phyloP scores from a whole-genome alignment of 2,888 invertebrate species.

The Rotaria magnacalcarata region DNA sequence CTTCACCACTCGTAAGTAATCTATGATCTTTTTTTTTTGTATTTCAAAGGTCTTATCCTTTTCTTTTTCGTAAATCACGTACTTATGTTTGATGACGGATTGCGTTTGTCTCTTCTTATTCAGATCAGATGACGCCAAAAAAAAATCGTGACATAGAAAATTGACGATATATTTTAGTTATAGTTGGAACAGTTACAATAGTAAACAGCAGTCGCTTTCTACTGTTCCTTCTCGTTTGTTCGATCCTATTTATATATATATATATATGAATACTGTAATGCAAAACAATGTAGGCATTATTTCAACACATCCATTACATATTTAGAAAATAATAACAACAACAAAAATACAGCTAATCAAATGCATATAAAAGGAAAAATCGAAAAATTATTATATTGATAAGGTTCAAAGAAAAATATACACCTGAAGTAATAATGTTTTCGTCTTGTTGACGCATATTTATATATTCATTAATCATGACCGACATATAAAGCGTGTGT shows the following conservation, averaged over 20 bases:
- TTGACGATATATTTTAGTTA: too few relatives aligned
- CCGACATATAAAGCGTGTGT: neutral
- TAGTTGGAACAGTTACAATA: neutral
- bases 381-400: neutral
- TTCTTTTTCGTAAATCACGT: neutral
- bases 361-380: neutral
- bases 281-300: neutral
- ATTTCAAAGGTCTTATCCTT: neutral
- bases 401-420: neutral
- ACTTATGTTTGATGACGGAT: neutral
- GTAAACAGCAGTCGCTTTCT: neutral
- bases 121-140: neutral
- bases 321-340: neutral
- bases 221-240: neutral
- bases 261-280: neutral
- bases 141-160: neutral
- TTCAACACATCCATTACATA: neutral
- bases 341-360: neutral
- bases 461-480: neutral
- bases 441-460: neutral
- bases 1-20: constrained; percentile 5
- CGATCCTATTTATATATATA: neutral
- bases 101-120: neutral
- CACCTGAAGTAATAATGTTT: neutral
- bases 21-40: neutral